A percentile compares a stretch with the other conserved stretches of the same genome.
Evolutionary conservation across 1,140 invertebrate genomes (phyloP).

Genomic region (Ceratina japonica): DNA sequence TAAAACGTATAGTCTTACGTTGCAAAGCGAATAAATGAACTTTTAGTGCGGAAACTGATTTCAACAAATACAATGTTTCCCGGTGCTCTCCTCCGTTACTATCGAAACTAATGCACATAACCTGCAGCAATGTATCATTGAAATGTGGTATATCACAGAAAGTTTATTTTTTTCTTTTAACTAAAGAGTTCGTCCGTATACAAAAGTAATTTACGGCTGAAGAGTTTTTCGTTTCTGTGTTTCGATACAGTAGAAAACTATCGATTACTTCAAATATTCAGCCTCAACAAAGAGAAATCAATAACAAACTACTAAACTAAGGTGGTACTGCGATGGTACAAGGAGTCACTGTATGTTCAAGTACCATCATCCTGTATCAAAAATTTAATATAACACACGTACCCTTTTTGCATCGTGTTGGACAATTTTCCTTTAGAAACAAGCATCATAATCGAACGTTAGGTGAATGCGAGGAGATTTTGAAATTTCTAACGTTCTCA

Average conservation of each 20-base stretch:
- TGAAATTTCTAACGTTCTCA: neutral
- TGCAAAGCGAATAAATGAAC: neutral
- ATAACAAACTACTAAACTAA: constrained; percentile 42
- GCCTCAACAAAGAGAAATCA: constrained; percentile 22
- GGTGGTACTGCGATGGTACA: constrained; percentile 14
- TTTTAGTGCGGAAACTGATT: neutral
- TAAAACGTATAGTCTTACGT: neutral
- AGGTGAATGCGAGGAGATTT: neutral
- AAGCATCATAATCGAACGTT: neutral
- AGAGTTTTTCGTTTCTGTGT: neutral
- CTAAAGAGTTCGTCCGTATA: neutral
- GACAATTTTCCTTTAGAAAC: neutral
- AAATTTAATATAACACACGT: constrained; percentile 17
- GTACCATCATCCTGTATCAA: constrained; percentile 30
- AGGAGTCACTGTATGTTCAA: constrained; percentile 31
- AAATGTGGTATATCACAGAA: constrained; percentile 4
- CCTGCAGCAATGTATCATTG: constrained; percentile 19
- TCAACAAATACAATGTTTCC: neutral
- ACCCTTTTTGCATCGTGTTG: constrained; percentile 2
- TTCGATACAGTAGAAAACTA: constrained; percentile 6
- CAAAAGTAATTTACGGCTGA: neutral
- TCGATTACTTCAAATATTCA: constrained; percentile 18
- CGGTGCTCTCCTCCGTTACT: neutral
- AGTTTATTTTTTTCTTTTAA: neutral
- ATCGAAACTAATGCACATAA: constrained; percentile 38